Conservation (phyloP, 2,797 vertebrate species). For the Nyctalus aviator region DNA sequence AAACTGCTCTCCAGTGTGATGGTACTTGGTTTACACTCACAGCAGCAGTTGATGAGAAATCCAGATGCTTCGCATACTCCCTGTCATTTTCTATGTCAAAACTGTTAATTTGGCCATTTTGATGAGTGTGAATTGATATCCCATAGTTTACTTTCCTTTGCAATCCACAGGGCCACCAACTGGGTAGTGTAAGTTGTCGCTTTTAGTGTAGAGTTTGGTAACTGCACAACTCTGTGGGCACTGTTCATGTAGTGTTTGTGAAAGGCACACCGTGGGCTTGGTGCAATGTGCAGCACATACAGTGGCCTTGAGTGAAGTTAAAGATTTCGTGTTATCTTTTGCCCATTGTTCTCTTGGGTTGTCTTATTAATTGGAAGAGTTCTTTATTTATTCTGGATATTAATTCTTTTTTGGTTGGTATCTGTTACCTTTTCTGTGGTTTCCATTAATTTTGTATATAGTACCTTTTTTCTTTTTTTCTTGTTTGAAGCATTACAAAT, state of each 20-base stretch:
- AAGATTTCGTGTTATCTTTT: background rate
- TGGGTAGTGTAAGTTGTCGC: background rate
- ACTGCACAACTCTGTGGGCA: background rate
- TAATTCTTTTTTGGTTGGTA: background rate
- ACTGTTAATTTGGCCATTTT: background rate
- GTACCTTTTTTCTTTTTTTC: background rate
- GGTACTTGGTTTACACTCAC: background rate
- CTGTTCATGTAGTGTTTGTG: background rate
- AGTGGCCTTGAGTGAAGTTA: background rate
- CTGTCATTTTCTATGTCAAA: background rate
- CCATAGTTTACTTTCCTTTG: background rate
- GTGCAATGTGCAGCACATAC: background rate
- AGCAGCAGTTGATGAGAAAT: background rate
- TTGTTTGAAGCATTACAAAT: no score
- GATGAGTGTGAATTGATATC: background rate
- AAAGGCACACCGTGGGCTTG: background rate
- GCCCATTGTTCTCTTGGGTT: background rate
- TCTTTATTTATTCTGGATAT: slow-evolving; percentile 2
- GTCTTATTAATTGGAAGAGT: background rate
- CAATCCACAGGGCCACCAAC: background rate
- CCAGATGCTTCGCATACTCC: background rate
- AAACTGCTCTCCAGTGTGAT: background rate
- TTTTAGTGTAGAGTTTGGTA: background rate
- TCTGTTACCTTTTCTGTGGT: background rate
- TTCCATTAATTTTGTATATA: background rate